A percentile compares a stretch with the other conserved stretches of the same genome.
These are phyloP conservation scores for Drosophila kuntzei DNA, from an alignment of 2,888 invertebrate species.

Conservation along the genomic window DNA sequence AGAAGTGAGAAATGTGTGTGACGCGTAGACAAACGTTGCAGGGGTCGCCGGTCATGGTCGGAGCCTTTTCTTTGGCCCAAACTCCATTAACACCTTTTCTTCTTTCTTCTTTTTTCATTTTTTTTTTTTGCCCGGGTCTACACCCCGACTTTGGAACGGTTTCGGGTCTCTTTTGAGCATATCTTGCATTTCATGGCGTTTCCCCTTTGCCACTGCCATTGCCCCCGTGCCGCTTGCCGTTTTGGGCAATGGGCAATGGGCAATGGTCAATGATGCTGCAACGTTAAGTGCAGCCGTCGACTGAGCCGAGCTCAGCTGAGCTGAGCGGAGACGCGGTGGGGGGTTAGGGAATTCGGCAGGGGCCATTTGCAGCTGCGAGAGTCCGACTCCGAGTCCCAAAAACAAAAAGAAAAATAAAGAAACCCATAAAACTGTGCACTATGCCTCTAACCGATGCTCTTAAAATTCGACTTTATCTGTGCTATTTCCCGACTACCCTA, in stretches of 20 bases:
- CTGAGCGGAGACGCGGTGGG: background rate
- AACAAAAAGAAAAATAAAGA: background rate
- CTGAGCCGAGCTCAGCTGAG: conserved; percentile 4
- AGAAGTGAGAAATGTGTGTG: conserved; percentile 52
- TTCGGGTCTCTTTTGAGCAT: conserved; percentile 29
- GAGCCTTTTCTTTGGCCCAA: conserved; percentile 56
- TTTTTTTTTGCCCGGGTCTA: conserved; percentile 25
- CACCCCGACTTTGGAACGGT: conserved; percentile 14
- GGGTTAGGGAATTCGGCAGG: conserved; percentile 1
- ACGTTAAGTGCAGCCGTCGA: conserved; percentile 47
- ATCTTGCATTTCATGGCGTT: conserved; percentile 29
- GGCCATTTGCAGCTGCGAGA: conserved; percentile 41
- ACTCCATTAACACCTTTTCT: conserved; percentile 76
- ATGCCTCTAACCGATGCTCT: conserved; percentile 37
- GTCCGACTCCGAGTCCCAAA: conserved; percentile 10
- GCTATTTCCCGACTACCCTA: conserved; percentile 33
- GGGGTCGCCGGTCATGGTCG: conserved; percentile 55
- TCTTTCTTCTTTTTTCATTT: background rate
- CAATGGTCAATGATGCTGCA: conserved; percentile 38
- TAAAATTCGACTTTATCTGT: conserved; percentile 33
- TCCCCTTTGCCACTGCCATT: conserved; percentile 10
- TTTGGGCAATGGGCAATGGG: conserved; percentile 44
- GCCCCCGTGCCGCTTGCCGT: conserved; percentile 32
- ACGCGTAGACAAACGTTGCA: conserved; percentile 35
- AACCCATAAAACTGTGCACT: conserved; percentile 45